These are phyloP conservation scores for Macrobrachium rosenbergii DNA, from an alignment of 1,140 invertebrate species.

Conservation along the genomic window DNA sequence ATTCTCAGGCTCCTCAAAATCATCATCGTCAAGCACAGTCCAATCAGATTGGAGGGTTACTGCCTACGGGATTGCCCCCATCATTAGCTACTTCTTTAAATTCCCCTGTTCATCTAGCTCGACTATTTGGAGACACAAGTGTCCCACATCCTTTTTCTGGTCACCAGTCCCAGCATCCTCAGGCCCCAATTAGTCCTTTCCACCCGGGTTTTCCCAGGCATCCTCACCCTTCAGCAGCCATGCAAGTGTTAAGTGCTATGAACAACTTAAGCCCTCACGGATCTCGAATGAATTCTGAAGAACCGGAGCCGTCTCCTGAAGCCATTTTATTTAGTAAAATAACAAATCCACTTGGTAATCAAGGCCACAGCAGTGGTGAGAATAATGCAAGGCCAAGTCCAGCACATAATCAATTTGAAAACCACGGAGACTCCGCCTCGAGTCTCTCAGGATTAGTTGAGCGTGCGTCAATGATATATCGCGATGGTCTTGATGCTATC, in stretches of 20 bases:
- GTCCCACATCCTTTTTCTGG: slow-evolving; percentile 34
- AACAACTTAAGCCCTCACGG: slow-evolving; percentile 38
- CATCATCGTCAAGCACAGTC: slow-evolving; percentile 12
- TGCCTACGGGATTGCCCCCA: slow-evolving; percentile 45
- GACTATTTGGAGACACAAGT: slow-evolving; percentile 46
- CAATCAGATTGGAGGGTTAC: slow-evolving; percentile 36
- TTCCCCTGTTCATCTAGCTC: slow-evolving; percentile 53
- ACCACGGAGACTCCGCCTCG: slow-evolving; percentile 31
- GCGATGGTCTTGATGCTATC: slow-evolving; percentile 47
- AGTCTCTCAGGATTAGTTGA: slow-evolving; percentile 37
- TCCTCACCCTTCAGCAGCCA: slow-evolving; percentile 45
- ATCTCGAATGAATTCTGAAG: slow-evolving; percentile 39
- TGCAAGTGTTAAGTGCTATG: slow-evolving; percentile 58
- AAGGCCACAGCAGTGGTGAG: slow-evolving; percentile 31
- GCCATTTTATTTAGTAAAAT: slow-evolving; percentile 47
- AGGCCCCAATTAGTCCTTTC: slow-evolving; percentile 49
- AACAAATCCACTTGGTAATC: slow-evolving; percentile 46
- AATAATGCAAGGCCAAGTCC: not conserved
- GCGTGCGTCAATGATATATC: slow-evolving; percentile 47
- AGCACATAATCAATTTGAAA: slow-evolving; percentile 37
- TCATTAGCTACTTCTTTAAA: slow-evolving; percentile 47
- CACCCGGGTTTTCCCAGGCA: slow-evolving; percentile 49
- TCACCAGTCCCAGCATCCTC: slow-evolving; percentile 47
- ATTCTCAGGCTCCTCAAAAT: slow-evolving; percentile 29
- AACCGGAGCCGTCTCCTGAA: slow-evolving; percentile 42